Evolutionary conservation across 2,113 vertebrate species (phyloP).

Genomic region (Catharus bicknelli): DNA sequence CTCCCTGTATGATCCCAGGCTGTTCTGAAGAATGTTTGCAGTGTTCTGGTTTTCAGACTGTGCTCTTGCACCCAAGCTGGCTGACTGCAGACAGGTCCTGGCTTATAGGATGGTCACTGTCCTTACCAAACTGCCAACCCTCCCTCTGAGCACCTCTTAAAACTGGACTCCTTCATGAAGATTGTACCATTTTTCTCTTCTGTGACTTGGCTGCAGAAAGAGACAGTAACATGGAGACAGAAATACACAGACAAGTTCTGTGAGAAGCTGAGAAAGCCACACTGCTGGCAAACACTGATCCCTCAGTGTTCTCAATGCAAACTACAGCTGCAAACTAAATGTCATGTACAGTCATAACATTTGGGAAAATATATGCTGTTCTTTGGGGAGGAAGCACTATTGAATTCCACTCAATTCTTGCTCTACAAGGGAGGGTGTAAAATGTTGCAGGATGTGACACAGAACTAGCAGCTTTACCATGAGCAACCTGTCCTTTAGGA

Average conservation of each 20-base stretch:
- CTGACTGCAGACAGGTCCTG: not conserved
- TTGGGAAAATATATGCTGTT: not conserved
- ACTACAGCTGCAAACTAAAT: not conserved
- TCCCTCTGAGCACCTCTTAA: rapidly evolving
- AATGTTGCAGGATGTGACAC: not conserved
- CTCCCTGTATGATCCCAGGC: not conserved
- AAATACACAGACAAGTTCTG: not conserved
- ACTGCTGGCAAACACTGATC: not conserved
- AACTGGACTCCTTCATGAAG: not conserved
- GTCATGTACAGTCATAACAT: not conserved
- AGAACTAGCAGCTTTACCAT: not conserved
- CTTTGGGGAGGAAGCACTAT: not conserved
- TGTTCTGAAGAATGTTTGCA: not conserved
- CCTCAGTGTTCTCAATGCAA: not conserved
- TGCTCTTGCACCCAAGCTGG: not conserved
- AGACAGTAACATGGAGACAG: not conserved
- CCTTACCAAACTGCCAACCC: not conserved
- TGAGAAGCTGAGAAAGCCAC: not conserved
- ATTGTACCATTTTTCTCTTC: not conserved
- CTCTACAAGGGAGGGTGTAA: not conserved
- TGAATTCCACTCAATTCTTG: not conserved
- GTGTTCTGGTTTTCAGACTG: not conserved
- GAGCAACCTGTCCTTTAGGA: not conserved
- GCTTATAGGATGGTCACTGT: not conserved
- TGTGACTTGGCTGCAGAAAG: not conserved